Percentiles rank a stretch among this genome's conserved stretches.
Conservation (phyloP, 2,113 vertebrate genomes). For the Phasianus colchicus region DNA sequence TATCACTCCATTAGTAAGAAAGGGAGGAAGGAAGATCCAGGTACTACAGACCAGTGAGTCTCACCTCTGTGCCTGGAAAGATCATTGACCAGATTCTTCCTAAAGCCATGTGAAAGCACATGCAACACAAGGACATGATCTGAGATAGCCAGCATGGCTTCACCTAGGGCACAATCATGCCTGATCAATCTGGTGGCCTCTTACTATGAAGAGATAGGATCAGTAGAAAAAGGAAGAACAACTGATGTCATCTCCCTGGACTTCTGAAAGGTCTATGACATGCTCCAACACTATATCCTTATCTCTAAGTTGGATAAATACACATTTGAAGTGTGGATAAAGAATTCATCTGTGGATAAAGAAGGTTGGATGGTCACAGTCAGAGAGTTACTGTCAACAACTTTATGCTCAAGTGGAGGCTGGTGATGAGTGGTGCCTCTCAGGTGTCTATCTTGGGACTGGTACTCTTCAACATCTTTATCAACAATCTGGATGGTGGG, state of each 20-base stretch:
- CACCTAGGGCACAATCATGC: background rate
- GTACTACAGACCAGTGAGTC: background rate
- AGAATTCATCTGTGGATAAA: background rate
- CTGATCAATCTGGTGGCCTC: background rate
- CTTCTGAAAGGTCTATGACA: background rate
- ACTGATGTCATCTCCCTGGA: background rate
- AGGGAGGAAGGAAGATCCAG: background rate
- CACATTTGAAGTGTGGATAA: background rate
- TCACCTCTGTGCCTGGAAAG: background rate
- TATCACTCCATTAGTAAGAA: background rate
- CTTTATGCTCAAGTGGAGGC: background rate
- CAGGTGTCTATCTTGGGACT: background rate
- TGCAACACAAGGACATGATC: background rate
- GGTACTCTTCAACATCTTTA: background rate
- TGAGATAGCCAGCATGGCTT: background rate
- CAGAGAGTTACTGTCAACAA: background rate
- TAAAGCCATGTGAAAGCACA: background rate
- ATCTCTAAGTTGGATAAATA: background rate
- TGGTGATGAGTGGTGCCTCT: background rate
- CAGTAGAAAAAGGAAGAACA: background rate
- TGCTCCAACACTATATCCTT: background rate
- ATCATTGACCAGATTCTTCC: background rate
- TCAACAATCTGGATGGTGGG: background rate
- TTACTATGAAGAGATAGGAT: background rate
- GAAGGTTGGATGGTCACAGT: background rate